Evolutionary conservation across 2,888 invertebrate genomes (phyloP), one percentile per base, ranked within the genome.

Genomic region (Reticulitermes lucifugus): DNA sequence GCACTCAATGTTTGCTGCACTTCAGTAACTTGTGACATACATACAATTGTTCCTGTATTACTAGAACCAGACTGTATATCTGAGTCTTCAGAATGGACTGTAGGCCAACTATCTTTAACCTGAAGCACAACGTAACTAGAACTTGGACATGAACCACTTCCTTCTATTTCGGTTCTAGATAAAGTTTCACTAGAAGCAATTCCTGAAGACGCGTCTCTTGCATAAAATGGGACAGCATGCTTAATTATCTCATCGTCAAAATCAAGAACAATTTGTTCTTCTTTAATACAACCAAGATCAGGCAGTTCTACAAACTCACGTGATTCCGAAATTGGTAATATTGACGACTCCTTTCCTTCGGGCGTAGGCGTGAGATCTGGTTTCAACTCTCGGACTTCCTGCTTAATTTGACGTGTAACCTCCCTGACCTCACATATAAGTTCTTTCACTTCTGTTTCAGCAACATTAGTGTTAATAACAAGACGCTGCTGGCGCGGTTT

Each of bases 301-400:
- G 86, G 18, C 59, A 85, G 25, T 59, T 86, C 87, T 29, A 79
- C 10, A 46, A 86, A 83, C 21, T 87, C 86, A 14, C 81, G 83
- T 2, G 86, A 84, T 29, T 85, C 86, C 14, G 87, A 85, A 6
- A 85, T 51, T 0, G 86, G 83, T 14, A 87, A 46, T 43, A 83
- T 77, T 35, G 77, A 81, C 41, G 71, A 79, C 25, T 87, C 87
- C 18, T 46, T 79, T 4, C 91, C 91, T 87, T 92, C 91, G 5
- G 92, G 92, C 4, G 92, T 92, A n/a, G 92, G 92, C 3, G 92
- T 92, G 85, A 92, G 88, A 88, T 92, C 92, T n/a, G 92, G 92
- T 88, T 92, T 92, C 18, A 92, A 86, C 88, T 91, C 91, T 87
- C 91, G 91, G 0, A 92, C 91, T 88, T 92, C 91, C 77, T 91